Percentiles rank a stretch among this genome's conserved stretches.
phyloP scores from a whole-genome alignment of 2,797 vertebrate species.

The Lophius americanus region DNA sequence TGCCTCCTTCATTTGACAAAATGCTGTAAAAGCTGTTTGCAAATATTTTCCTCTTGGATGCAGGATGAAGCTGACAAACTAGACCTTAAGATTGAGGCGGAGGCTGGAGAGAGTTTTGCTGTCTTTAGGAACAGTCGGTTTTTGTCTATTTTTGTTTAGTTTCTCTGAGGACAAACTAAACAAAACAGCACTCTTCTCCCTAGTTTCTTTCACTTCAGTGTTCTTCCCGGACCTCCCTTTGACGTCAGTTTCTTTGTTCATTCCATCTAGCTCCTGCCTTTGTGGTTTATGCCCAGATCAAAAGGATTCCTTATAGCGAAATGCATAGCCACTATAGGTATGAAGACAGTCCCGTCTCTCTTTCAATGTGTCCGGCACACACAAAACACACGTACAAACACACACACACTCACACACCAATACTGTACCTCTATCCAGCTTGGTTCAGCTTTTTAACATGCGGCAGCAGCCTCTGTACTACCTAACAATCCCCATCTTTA shows the following conservation, averaged over 20 bases:
- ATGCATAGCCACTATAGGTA: conserved; percentile 46
- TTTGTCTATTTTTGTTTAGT: too few relatives aligned
- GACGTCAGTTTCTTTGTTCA: conserved; percentile 15
- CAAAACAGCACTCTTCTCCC: conserved; percentile 19
- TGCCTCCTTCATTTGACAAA: too few relatives aligned
- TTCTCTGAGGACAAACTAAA: conserved; percentile 14
- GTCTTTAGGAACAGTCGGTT: conserved; percentile 17
- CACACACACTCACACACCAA: conserved; percentile 27
- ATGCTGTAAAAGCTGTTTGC: too few relatives aligned
- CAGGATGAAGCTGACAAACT: conserved; percentile 7
- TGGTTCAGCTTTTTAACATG: conserved; percentile 72
- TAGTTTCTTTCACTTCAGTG: conserved; percentile 12
- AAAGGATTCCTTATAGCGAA: conserved; percentile 51
- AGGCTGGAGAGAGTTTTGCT: conserved; percentile 6
- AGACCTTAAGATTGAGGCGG: not conserved
- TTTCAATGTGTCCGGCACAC: conserved; percentile 11
- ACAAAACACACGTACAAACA: conserved; percentile 17
- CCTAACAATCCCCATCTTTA: conserved; percentile 65
- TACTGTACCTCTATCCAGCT: conserved; percentile 59
- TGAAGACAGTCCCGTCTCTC: conserved; percentile 5
- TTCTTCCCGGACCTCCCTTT: conserved; percentile 32
- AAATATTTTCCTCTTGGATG: too few relatives aligned
- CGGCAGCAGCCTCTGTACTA: conserved; percentile 71
- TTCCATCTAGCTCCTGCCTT: conserved; percentile 38
- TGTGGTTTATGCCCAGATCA: conserved; percentile 66